Conservation (phyloP, 2,113 vertebrate genomes). For the Indicator maculatus region DNA sequence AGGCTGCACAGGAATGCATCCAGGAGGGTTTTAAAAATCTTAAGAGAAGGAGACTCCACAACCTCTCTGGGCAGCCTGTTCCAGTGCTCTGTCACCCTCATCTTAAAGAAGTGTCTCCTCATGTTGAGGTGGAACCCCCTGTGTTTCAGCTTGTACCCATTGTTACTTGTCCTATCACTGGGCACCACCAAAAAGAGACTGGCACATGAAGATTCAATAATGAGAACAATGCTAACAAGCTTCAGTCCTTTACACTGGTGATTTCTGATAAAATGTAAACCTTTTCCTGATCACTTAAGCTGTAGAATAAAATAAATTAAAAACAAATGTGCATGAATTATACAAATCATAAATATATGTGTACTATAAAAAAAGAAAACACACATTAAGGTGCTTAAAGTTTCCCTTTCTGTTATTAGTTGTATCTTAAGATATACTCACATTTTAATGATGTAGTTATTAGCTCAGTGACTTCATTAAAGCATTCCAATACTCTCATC, state of each 20-base stretch:
- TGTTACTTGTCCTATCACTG: too few relatives aligned
- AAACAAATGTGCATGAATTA: not conserved
- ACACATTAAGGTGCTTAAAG: not conserved
- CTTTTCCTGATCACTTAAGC: not conserved
- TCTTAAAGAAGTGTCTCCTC: too few relatives aligned
- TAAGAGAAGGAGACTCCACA: too few relatives aligned
- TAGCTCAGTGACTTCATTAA: not conserved
- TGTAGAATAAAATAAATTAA: not conserved
- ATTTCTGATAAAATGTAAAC: not conserved
- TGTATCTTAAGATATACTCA: not conserved
- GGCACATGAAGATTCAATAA: not conserved
- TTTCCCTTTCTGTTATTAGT: not conserved
- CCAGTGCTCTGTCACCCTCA: too few relatives aligned
- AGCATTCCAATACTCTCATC: not conserved
- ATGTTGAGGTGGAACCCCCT: too few relatives aligned
- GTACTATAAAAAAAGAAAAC: too few relatives aligned
- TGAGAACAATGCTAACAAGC: not conserved
- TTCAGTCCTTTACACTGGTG: not conserved
- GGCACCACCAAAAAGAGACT: too few relatives aligned
- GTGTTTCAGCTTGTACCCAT: too few relatives aligned
- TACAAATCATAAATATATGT: not conserved
- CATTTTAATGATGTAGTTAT: not conserved
- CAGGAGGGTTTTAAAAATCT: too few relatives aligned
- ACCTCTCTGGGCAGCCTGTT: too few relatives aligned
- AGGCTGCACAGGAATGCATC: too few relatives aligned